Conservation (phyloP, 2,797 vertebrate species). For the Pangasius macronema region DNA sequence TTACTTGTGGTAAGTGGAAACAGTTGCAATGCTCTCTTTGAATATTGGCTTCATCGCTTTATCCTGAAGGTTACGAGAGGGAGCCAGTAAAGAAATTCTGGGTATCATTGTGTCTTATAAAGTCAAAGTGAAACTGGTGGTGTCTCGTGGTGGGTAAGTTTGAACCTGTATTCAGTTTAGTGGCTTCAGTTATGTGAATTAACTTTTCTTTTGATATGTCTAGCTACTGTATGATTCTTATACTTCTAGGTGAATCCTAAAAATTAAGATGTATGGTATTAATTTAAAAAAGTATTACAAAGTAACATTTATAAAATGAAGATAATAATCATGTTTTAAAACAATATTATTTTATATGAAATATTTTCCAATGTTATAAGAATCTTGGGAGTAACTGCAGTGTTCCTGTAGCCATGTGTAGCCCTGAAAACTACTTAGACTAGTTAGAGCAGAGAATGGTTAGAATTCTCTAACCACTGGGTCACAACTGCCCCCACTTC, state of each 20-base stretch:
- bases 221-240: neutral
- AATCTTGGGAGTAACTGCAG: neutral
- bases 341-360: neutral
- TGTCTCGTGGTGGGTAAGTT: constrained; percentile 93
- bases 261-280: neutral
- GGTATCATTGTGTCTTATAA: constrained; percentile 97
- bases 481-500: too few species aligned
- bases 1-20: neutral
- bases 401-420: neutral
- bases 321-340: neutral
- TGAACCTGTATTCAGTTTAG: neutral
- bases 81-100: constrained; percentile 90
- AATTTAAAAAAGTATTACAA: neutral
- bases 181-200: neutral
- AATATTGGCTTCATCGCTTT: neutral
- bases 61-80: constrained; percentile 83
- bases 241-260: neutral
- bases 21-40: neutral
- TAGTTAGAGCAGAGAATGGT: too few species aligned
- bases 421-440: neutral
- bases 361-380: neutral
- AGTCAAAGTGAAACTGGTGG: constrained; percentile 96
- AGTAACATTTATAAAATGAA: neutral
- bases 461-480: too few species aligned
- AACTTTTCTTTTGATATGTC: neutral